Evolutionary conservation across 2,888 invertebrate species (phyloP).

Genomic region (Ashinkailepas kermadecensis): DNA sequence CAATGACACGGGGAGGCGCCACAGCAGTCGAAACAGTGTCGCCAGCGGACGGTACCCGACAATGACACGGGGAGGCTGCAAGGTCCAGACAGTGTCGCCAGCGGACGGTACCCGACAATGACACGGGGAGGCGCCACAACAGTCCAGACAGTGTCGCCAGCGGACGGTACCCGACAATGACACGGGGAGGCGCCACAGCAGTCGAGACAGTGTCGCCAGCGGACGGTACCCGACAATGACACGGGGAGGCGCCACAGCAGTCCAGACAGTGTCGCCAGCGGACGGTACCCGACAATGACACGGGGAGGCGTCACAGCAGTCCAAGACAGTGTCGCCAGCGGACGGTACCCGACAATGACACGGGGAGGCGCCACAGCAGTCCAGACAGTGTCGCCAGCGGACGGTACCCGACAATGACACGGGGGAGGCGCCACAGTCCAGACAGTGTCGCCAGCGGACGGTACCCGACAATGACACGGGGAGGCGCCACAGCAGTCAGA

Average conservation of each 20-base stretch:
- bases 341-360: background rate
- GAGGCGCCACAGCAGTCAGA: too few species aligned
- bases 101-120: background rate
- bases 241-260: too few species aligned
- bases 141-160: background rate
- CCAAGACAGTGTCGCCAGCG: background rate
- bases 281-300: background rate
- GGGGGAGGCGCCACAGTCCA: too few species aligned
- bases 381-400: background rate
- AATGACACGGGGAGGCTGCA: too few species aligned
- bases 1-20: too few species aligned
- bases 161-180: background rate
- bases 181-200: too few species aligned
- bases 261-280: background rate
- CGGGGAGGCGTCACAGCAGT: too few species aligned
- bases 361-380: too few species aligned
- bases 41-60: background rate
- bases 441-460: background rate
- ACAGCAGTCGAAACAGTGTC: background rate
- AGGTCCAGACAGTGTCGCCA: too few species aligned
- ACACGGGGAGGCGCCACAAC: too few species aligned
- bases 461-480: background rate
- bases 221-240: background rate
- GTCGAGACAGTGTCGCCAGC: background rate
- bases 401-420: background rate